These are phyloP conservation scores for Nothocercus nigrocapillus DNA, from an alignment of 2,113 vertebrate genomes.

Conservation along the genomic window DNA sequence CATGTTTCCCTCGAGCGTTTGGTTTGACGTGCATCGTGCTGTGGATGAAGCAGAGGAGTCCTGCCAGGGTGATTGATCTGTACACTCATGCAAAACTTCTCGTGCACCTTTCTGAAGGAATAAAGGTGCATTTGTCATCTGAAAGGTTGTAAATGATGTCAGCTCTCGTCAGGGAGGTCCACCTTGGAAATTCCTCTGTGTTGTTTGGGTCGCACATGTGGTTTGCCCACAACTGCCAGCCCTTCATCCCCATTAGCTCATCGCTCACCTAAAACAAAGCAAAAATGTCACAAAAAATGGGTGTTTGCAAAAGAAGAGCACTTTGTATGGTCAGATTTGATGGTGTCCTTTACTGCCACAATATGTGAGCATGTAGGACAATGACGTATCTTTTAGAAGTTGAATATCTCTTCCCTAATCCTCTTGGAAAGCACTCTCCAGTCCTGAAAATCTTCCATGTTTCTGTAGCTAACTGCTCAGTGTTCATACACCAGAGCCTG, in stretches of 20 bases:
- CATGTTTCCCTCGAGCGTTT: not conserved
- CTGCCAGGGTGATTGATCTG: not conserved
- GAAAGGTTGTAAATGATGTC: not conserved
- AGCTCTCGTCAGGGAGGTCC: not conserved
- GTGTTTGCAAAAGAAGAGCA: not conserved
- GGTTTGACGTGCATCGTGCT: rapidly evolving
- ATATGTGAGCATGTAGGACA: not conserved
- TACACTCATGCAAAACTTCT: not conserved
- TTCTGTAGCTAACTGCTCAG: not conserved
- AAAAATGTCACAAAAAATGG: not conserved
- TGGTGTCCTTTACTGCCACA: not conserved
- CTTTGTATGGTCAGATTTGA: not conserved
- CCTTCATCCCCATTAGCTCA: no score
- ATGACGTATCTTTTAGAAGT: not conserved
- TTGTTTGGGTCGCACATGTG: not conserved
- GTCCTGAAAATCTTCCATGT: not conserved
- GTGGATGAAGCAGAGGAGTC: not conserved
- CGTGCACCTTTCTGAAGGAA: not conserved
- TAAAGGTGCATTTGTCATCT: not conserved
- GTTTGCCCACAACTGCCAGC: no score
- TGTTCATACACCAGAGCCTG: not conserved
- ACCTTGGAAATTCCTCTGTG: not conserved
- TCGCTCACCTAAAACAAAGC: not conserved
- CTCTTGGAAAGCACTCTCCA: not conserved
- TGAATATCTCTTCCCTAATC: not conserved